Percentiles rank a stretch among this genome's conserved stretches.
Evolutionary conservation across 2,888 invertebrate species (phyloP).

Genomic region (Andrena camellia): DNA sequence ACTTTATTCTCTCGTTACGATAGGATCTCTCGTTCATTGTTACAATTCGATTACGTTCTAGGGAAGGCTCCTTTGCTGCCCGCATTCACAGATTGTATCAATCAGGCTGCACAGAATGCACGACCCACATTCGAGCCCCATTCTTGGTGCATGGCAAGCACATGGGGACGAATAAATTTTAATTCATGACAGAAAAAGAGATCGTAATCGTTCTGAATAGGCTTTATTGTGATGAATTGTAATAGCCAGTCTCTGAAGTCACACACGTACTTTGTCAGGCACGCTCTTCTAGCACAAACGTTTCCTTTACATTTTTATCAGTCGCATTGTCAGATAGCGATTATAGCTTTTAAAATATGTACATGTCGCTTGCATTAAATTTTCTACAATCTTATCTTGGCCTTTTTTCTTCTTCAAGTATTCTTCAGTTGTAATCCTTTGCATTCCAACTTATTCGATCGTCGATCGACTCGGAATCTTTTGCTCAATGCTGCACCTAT

Average conservation of each 20-base stretch:
- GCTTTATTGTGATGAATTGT: slow-evolving; percentile 21
- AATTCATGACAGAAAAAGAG: slow-evolving; percentile 11
- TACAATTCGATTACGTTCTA: slow-evolving; percentile 42
- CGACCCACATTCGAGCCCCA: slow-evolving; percentile 29
- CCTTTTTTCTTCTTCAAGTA: too few species aligned
- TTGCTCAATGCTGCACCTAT: too few species aligned
- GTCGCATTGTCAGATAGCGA: background rate
- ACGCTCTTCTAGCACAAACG: slow-evolving; percentile 3
- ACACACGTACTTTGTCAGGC: slow-evolving; percentile 6
- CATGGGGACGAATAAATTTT: slow-evolving; percentile 28
- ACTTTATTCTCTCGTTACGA: slow-evolving; percentile 16
- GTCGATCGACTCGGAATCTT: too few species aligned
- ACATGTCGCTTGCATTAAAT: too few species aligned
- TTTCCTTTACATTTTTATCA: background rate
- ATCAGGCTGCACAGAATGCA: slow-evolving; percentile 13
- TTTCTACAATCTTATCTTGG: too few species aligned
- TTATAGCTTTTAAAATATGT: too few species aligned
- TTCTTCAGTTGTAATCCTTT: too few species aligned
- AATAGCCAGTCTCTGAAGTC: slow-evolving; percentile 6
- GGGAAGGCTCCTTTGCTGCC: slow-evolving; percentile 27
- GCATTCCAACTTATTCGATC: too few species aligned
- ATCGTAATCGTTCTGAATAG: slow-evolving; percentile 10
- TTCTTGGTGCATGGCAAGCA: slow-evolving; percentile 15
- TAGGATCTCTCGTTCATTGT: slow-evolving; percentile 55
- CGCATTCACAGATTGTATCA: slow-evolving; percentile 57